phyloP scores from a whole-genome alignment of 2,113 vertebrate species.

The Tylochromis polylepis region DNA sequence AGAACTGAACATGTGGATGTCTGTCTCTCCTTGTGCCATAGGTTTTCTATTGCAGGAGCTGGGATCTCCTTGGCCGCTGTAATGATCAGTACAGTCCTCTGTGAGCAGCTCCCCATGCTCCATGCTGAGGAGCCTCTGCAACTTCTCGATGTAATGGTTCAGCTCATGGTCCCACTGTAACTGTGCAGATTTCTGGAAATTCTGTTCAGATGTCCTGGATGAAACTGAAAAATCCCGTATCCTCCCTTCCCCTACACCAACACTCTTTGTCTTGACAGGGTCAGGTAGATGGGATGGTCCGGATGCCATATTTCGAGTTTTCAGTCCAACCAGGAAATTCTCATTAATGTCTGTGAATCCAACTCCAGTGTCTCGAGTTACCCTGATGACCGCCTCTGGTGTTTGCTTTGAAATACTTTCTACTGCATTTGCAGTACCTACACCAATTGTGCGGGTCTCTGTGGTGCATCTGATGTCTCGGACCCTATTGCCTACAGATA shows the following conservation, averaged over 20 bases:
- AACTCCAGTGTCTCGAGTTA: slow-evolving; percentile 83
- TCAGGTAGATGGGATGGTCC: slow-evolving; percentile 79
- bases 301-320: slow-evolving; percentile 90
- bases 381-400: slow-evolving; percentile 40
- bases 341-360: slow-evolving; percentile 85
- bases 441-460: slow-evolving; percentile 77
- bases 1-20: slow-evolving; percentile 42
- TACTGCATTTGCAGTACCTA: slow-evolving; percentile 72
- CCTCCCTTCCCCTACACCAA: slow-evolving; percentile 84
- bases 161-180: slow-evolving; percentile 74
- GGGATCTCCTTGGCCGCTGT: slow-evolving; percentile 73
- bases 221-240: slow-evolving; percentile 51
- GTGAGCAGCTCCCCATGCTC: slow-evolving; percentile 86
- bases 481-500: slow-evolving; percentile 81
- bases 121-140: slow-evolving; percentile 80
- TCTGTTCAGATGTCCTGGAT: not conserved
- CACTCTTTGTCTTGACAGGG: slow-evolving; percentile 76
- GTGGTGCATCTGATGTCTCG: slow-evolving; percentile 62
- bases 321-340: slow-evolving; percentile 89
- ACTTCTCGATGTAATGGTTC: slow-evolving; percentile 87
- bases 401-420: slow-evolving; percentile 67
- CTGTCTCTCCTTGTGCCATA: slow-evolving; percentile 69
- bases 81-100: slow-evolving; percentile 77
- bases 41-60: slow-evolving; percentile 74
- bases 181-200: not conserved